Percentiles rank a stretch among this genome's conserved stretches.
phyloP scores from a whole-genome alignment of 2,888 invertebrate species.

The Cheilosia pagana region DNA sequence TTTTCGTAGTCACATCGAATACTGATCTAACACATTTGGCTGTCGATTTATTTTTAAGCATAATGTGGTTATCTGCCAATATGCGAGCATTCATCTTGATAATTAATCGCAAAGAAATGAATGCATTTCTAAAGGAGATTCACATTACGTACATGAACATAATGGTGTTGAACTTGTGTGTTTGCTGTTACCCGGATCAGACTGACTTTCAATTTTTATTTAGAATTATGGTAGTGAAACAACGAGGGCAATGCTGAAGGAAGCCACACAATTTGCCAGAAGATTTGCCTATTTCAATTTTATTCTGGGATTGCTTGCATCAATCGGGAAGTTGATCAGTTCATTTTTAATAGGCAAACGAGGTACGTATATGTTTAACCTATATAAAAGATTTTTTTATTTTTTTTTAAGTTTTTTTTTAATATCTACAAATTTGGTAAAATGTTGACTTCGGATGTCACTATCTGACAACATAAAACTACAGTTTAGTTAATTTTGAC shows the following conservation, averaged over 20 bases:
- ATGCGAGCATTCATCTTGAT: constrained; percentile 39
- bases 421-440: no score
- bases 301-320: constrained; percentile 42
- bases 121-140: constrained; percentile 40
- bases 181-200: not conserved
- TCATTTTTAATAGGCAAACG: constrained; percentile 27
- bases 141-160: constrained; percentile 47
- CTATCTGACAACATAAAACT: no score
- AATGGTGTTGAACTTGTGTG: constrained; percentile 18
- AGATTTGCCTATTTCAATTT: constrained; percentile 37
- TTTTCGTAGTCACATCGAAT: constrained; percentile 34
- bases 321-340: constrained; percentile 49
- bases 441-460: no score
- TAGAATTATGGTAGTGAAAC: constrained; percentile 45
- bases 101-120: constrained; percentile 50
- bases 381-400: no score
- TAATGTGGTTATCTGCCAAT: constrained; percentile 53
- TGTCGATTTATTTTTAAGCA: constrained; percentile 41
- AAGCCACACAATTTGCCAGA: constrained; percentile 52
- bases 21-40: constrained; percentile 40
- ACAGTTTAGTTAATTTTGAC: no score
- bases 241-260: constrained; percentile 18
- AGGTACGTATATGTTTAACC: no score
- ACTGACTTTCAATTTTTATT: not conserved
- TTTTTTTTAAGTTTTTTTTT: no score